Evolutionary conservation across 2,888 invertebrate species (phyloP).

Genomic region (Sylvicola cinctus): DNA sequence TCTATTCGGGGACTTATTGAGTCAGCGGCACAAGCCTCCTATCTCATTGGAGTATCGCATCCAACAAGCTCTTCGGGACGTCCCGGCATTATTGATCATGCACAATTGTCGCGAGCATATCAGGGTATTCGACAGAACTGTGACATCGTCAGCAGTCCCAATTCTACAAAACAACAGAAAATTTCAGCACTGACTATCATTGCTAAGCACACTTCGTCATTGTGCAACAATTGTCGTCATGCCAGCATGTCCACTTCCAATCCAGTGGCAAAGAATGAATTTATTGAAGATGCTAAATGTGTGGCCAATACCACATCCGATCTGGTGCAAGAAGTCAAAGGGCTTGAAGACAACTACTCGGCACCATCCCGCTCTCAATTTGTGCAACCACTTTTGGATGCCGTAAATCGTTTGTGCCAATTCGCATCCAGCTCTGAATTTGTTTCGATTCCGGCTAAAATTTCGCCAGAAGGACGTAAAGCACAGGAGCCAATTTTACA

Average conservation of each 20-base stretch:
- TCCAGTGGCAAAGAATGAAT: constrained; percentile 85
- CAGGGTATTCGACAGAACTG: constrained; percentile 84
- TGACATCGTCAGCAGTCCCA: constrained; percentile 45
- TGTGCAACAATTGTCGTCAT: constrained; percentile 86
- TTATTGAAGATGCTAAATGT: constrained; percentile 93
- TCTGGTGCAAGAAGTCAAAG: constrained; percentile 88
- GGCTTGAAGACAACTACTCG: constrained; percentile 66
- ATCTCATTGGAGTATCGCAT: constrained; percentile 84
- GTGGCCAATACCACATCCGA: constrained; percentile 90
- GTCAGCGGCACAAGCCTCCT: constrained; percentile 86
- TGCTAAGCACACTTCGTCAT: constrained; percentile 86
- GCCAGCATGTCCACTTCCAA: constrained; percentile 81
- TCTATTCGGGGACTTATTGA: constrained; percentile 86
- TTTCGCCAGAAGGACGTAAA: constrained; percentile 60
- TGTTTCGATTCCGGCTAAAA: constrained; percentile 76
- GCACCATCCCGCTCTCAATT: constrained; percentile 54
- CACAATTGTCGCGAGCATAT: constrained; percentile 68
- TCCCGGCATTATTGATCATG: constrained; percentile 74
- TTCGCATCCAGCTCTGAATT: constrained; percentile 93
- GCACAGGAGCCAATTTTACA: constrained; percentile 76
- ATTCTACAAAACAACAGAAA: constrained; percentile 62
- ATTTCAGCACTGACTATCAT: constrained; percentile 81
- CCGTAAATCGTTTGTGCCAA: constrained; percentile 77
- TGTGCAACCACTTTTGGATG: constrained; percentile 69
- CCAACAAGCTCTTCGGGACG: constrained; percentile 73